Conservation (phyloP, 2,888 invertebrate genomes). For the Megastigmus dorsalis region DNA sequence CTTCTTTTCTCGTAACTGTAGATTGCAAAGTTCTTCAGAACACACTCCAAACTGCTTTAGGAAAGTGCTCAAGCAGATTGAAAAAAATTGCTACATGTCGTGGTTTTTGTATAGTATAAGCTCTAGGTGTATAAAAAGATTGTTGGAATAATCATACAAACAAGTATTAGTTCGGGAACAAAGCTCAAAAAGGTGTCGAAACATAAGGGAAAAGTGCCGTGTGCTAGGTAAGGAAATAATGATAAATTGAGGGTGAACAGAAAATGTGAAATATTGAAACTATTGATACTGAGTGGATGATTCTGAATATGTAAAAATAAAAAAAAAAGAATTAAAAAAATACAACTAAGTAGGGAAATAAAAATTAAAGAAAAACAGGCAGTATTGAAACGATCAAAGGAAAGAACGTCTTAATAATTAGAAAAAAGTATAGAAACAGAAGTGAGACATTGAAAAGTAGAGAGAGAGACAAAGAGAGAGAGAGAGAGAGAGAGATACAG, state of each 20-base stretch:
- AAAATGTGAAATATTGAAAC: constrained; percentile 64
- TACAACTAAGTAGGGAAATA: constrained; percentile 76
- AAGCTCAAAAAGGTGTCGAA: not conserved
- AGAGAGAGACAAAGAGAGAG: constrained; percentile 26
- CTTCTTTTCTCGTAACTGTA: not conserved
- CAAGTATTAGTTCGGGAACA: constrained; percentile 3
- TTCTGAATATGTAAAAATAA: constrained; percentile 65
- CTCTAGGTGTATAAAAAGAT: constrained; percentile 10
- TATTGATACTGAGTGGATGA: constrained; percentile 71
- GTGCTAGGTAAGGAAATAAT: constrained; percentile 29
- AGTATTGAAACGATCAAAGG: constrained; percentile 78
- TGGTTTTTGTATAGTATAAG: constrained; percentile 17
- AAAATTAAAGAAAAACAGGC: constrained; percentile 77
- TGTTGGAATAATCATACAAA: constrained; percentile 25
- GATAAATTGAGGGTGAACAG: constrained; percentile 20
- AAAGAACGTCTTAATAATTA: constrained; percentile 64
- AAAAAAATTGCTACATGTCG: constrained; percentile 23
- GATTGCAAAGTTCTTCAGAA: constrained; percentile 19
- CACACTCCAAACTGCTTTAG: constrained; percentile 6
- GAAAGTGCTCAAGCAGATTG: constrained; percentile 34
- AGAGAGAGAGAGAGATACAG: constrained; percentile 30
- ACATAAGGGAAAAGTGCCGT: constrained; percentile 23
- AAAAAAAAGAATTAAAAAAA: constrained; percentile 72
- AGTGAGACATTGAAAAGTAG: constrained; percentile 42
- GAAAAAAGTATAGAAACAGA: constrained; percentile 50